Base-by-base conservation (phyloP, 1,140 invertebrate genomes). In the Coptotermes formosanus region DNA sequence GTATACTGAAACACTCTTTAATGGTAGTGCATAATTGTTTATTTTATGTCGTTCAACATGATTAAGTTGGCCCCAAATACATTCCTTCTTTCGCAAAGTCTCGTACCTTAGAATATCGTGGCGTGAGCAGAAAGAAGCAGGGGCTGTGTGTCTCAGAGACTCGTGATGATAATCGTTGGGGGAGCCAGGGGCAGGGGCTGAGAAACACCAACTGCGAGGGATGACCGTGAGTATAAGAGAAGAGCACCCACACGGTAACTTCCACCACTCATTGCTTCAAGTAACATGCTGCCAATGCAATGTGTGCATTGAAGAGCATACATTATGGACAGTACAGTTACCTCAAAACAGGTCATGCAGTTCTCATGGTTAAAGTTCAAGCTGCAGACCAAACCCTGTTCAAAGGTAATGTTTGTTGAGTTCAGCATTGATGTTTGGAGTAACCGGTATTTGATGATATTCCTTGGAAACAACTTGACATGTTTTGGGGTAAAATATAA, bases 21-120 rank as follows among this genome's bases (percentile, higher is more conserved):
- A 75, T 75, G n/a, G 38, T 75, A 75, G n/a, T 75, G 64, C 25
- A 30, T 75, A n/a, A 75, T 30, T 75, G 64, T 75, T 75, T 8
- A 75, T 75, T 75, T 75, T 75, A 16, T 75, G n/a, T 75, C 64
- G n/a, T 75, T 75, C 64, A 75, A 75, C 64, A 75, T 75, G 64
- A 75, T 75, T 75, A 75, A 75, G 64, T 75, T 75, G 64, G 64
- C 64, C 64, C 64, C 64, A 75, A 75, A 75, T 75, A 75, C 64
- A 75, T 75, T 75, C 64, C 64, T 75, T 75, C 64, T 75, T 75
- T 75, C 64, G 64, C 64, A 75, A 75, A 75, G 64, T 75, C 64
- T 75, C 64, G 64, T 75, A 75, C 64, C 64, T 75, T 75, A 75
- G 64, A 75, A 75, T 75, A 75, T 75, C 64, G 64, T 30, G 64